phyloP scores from a whole-genome alignment of 2,797 vertebrate species.

The Danio albolineatus region DNA sequence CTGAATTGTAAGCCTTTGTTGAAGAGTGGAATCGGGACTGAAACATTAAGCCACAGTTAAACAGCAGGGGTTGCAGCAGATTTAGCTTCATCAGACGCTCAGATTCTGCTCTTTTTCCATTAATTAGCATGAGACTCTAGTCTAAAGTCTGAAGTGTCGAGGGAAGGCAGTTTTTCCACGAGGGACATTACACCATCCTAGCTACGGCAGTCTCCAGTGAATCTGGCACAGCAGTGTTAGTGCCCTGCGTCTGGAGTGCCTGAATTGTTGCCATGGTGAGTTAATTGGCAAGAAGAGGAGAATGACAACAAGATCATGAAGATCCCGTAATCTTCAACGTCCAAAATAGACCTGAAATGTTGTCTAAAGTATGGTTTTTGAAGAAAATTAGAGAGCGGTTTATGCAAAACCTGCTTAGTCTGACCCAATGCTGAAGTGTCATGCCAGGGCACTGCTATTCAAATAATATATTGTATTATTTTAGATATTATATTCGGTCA shows the following conservation, averaged over 20 bases:
- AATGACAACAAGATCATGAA: constrained; percentile 28
- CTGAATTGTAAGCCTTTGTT: background rate
- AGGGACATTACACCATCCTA: constrained; percentile 63
- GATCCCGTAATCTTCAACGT: constrained; percentile 1
- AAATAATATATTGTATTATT: too few species aligned
- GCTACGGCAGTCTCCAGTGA: constrained; percentile 47
- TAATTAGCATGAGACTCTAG: constrained; percentile 10
- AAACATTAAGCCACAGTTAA: background rate
- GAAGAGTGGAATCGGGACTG: background rate
- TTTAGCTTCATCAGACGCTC: background rate
- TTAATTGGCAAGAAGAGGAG: constrained; percentile 27
- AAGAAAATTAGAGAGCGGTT: background rate
- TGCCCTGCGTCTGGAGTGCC: constrained; percentile 6
- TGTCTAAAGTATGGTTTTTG: background rate
- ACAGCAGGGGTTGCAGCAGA: background rate
- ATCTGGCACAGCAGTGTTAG: constrained; percentile 31
- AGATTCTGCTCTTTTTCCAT: constrained; percentile 12
- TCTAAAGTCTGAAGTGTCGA: constrained; percentile 35
- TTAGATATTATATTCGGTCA: too few species aligned
- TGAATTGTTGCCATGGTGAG: constrained; percentile 46
- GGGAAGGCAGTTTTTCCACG: constrained; percentile 51
- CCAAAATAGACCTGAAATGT: constrained; percentile 10
- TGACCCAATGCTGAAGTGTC: background rate
- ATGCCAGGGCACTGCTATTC: background rate
- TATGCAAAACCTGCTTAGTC: background rate